phyloP scores from a whole-genome alignment of 2,888 invertebrate genomes.

The Drosophila birchii region DNA sequence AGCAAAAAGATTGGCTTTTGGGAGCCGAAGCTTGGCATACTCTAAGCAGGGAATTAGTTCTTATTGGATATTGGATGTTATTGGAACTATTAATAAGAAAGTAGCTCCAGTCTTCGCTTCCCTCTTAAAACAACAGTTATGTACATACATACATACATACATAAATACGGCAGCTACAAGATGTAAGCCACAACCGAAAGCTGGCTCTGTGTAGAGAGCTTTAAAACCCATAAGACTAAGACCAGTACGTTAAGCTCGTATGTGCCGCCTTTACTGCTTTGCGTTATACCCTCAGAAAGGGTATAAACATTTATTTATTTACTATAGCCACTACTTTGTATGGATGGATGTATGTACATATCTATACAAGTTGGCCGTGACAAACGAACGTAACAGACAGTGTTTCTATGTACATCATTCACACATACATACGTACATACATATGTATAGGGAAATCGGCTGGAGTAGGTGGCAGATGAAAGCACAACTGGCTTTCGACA shows the following conservation, averaged over 20 bases:
- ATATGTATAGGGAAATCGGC: constrained; percentile 2
- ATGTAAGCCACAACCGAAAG: constrained; percentile 12
- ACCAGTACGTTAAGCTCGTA: neutral
- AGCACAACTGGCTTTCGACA: constrained; percentile 11
- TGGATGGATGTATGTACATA: neutral
- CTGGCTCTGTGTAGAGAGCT: neutral
- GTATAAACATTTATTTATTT: constrained; percentile 10
- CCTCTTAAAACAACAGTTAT: constrained; percentile 8
- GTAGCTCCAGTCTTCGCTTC: neutral
- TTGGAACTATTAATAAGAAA: too few species aligned
- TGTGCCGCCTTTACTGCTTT: neutral
- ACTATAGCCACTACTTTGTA: constrained; percentile 2
- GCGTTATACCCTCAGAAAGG: neutral
- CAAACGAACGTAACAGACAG: constrained; percentile 13
- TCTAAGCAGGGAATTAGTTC: neutral
- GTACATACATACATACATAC: neutral
- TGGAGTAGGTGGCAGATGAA: constrained; percentile 11
- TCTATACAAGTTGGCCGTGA: constrained; percentile 9
- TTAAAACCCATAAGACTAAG: neutral
- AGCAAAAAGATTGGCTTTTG: neutral
- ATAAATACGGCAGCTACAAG: neutral
- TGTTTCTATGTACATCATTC: neutral
- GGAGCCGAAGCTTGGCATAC: neutral
- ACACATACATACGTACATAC: neutral
- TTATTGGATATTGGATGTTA: neutral